These are phyloP conservation scores for Protula sp. DNA, from an alignment of 2,888 invertebrate genomes.

Conservation along the genomic window DNA sequence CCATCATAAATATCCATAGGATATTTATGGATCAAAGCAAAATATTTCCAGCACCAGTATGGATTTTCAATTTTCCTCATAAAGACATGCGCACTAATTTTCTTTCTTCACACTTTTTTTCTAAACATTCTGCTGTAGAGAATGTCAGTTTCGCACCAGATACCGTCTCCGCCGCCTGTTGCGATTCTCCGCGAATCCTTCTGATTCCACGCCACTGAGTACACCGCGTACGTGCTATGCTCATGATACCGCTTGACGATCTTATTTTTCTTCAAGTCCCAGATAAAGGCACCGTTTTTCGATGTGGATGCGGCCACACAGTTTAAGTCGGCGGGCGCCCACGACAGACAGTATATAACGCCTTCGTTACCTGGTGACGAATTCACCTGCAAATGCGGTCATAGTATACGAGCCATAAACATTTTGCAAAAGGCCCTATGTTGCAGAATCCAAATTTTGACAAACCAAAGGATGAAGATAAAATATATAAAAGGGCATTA, in stretches of 20 bases:
- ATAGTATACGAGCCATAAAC: too few relatives aligned
- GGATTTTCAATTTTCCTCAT: too few relatives aligned
- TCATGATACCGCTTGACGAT: conserved; percentile 44
- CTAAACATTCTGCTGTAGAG: too few relatives aligned
- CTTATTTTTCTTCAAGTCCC: conserved; percentile 48
- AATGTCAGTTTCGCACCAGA: conserved; percentile 46
- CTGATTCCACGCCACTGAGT: conserved; percentile 53
- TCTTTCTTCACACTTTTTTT: too few relatives aligned
- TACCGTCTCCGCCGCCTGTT: conserved; percentile 50
- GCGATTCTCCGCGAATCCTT: conserved; percentile 50
- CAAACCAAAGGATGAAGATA: too few relatives aligned
- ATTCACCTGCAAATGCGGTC: conserved; percentile 32
- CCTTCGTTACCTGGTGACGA: conserved; percentile 52
- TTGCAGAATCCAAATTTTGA: too few relatives aligned
- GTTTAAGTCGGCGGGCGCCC: conserved; percentile 54
- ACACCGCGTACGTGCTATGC: conserved; percentile 43
- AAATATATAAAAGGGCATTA: too few relatives aligned
- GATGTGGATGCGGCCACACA: conserved; percentile 54
- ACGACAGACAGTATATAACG: conserved; percentile 52
- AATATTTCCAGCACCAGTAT: too few relatives aligned
- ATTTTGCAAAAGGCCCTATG: too few relatives aligned
- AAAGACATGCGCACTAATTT: too few relatives aligned
- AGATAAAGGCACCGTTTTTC: conserved; percentile 50
- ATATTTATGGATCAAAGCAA: too few relatives aligned
- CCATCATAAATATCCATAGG: too few relatives aligned